Evolutionary conservation across 1,140 invertebrate species (phyloP), one percentile per base, ranked within the genome.

Genomic region (Drosophila nebulosa): DNA sequence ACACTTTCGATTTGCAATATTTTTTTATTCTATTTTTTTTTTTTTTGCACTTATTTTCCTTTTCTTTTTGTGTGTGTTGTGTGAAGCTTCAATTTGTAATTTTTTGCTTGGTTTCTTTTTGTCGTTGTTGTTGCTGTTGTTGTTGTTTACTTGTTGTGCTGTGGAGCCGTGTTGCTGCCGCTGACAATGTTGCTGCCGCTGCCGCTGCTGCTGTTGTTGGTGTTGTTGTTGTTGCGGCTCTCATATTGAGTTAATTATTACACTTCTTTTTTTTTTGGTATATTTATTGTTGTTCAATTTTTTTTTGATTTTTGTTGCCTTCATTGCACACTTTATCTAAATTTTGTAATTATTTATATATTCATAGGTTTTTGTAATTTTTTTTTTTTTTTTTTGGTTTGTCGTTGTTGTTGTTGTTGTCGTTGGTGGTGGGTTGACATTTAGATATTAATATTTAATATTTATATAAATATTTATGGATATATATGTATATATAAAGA

Each of bases 401-500:
- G 46, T 7, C 39, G 32, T 16, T 63, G 57, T 6, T 51, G 30
- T 64, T 36, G 65, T 55, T 70, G 73, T 62, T 18, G 62, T 46
- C 58, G 59, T 53, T 66, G 56, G 24, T 64, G 65, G 32, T 35
- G 30, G 9, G 12, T 42, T 10, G 59, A 46, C 39, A 46, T 46
- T 46, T 10, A 46, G 39, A 46, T 46, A 16, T 16, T 18, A 42
- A 18, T 42, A 42, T 16, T 14, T 39, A 39, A 42, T 2, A 42
- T 42, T 21, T 21, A 21, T 46, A 21, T 21, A 21, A 2, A 21
- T 46, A 46, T 46, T 14, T 42, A 42, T 42, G 39, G n/a, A n/a
- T n/a, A n/a, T n/a, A n/a, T n/a, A 16, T 42, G 10, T 39, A 39
- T 65, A 83, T 64, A 53, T 74, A 39, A 65, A 80, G 74, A 83